A percentile compares a stretch with the other conserved stretches of the same genome.
phyloP scores from a whole-genome alignment of 2,888 invertebrate genomes.

The Chaetogeoica ovagalla region DNA sequence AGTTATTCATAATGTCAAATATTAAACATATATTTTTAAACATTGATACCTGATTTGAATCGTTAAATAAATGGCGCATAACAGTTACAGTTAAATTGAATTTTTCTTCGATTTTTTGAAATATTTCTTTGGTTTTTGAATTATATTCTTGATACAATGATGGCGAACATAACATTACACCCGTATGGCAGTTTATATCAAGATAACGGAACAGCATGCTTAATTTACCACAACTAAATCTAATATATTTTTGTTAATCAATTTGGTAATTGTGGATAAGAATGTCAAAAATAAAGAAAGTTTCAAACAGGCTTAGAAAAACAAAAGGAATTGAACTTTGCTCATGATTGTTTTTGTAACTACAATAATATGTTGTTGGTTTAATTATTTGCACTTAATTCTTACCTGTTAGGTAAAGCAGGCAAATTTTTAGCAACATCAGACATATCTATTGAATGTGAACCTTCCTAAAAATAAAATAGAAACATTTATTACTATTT shows the following conservation, averaged over 20 bases:
- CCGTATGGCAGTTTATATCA: slow-evolving; percentile 45
- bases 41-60: slow-evolving; percentile 16
- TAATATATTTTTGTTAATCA: slow-evolving; percentile 3
- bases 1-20: neutral
- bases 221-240: slow-evolving; percentile 50
- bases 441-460: slow-evolving; percentile 38
- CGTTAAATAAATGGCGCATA: slow-evolving; percentile 11
- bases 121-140: slow-evolving; percentile 13
- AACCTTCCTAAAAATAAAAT: slow-evolving; percentile 34
- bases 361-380: too few species aligned
- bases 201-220: slow-evolving; percentile 52
- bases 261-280: neutral
- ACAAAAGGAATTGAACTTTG: too few species aligned
- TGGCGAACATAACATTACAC: slow-evolving; percentile 50
- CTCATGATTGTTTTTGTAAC: too few species aligned
- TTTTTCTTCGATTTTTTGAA: slow-evolving; percentile 26
- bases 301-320: too few species aligned
- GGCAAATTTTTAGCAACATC: slow-evolving; percentile 30
- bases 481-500: neutral
- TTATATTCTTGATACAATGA: slow-evolving; percentile 6
- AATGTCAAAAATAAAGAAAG: neutral
- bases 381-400: neutral
- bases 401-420: slow-evolving; percentile 12
- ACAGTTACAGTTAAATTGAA: slow-evolving; percentile 33
- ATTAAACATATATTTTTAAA: neutral